Conservation (phyloP, 1,140 invertebrate genomes). For the Periplaneta americana region DNA sequence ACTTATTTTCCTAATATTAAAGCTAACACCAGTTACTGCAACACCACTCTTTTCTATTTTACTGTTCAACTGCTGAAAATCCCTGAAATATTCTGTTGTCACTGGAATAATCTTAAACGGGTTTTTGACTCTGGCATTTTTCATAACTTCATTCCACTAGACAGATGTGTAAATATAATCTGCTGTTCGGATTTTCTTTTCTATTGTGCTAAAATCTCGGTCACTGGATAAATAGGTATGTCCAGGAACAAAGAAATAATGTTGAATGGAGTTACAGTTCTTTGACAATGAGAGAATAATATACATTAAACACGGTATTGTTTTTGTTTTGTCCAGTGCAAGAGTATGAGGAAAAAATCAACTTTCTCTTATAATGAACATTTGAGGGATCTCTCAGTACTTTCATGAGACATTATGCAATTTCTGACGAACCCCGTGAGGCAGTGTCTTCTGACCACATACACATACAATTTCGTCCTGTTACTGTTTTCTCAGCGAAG, state of each 20-base stretch:
- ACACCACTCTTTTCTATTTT: background rate
- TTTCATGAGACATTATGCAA: background rate
- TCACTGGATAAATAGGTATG: background rate
- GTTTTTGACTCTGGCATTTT: background rate
- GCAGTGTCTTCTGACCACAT: background rate
- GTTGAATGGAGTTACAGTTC: background rate
- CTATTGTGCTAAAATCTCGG: background rate
- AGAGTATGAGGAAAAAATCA: background rate
- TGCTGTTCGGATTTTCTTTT: no score
- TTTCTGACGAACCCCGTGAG: background rate
- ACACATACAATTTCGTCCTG: no score
- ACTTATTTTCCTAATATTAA: no score
- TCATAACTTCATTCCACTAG: background rate
- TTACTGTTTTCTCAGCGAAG: no score
- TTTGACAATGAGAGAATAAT: background rate
- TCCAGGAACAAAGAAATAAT: no score
- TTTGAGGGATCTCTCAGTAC: background rate
- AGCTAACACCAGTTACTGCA: background rate
- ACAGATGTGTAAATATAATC: background rate
- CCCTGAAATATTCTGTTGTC: background rate
- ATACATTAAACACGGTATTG: background rate
- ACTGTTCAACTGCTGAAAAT: no score
- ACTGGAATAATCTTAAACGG: background rate
- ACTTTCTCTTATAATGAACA: background rate
- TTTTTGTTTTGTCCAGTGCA: background rate